Base-by-base conservation (phyloP, 1,140 invertebrate species). In the Cepaea nemoralis region DNA sequence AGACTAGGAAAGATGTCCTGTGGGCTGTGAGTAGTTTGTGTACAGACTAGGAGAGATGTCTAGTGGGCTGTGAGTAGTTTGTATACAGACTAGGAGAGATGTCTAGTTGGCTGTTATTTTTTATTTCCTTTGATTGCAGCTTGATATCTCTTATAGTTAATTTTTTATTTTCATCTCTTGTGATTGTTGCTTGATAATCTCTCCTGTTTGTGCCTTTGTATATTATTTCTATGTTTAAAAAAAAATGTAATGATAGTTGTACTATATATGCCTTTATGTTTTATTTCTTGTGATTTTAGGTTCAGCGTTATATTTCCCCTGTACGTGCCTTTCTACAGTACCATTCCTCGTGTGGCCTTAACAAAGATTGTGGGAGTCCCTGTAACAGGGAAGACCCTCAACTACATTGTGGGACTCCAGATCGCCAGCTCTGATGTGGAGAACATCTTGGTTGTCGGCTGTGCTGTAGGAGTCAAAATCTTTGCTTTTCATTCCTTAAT, bases 381-480 rank as follows among this genome's bases (percentile, higher is more conserved):
- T 27, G 89, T 93, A 27, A 93, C 93, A 22, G 92, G 93, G 19
- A 93, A 93, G 86, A 93, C 93, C 16, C 85, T 93, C 50, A 93
- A 93, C 39, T 93, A 93, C 85, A 89, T 93, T 27, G 84, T 93
- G 8, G 93, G 93, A 8, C 86, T 93, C 42, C 93, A 93, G 90
- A 92, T 88, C 22, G 86, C 85, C 48, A 88, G 86, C 74, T 81
- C 83, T 35, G 84, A 86, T 33, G 70, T 83, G 40, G 87, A 89
- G 69, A 85, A 83, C 16, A 66, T 85, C 16, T 42, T 88, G 48
- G 86, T 87, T 16, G 84, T 86, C 14, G 19, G 75, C 3, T 88
- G 87, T 84, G 87, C 87, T 59, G 35, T 88, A 59, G 87, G 88
- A 77, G 84, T 86, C 83, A n/a, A n/a, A n/a, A n/a, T n/a, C n/a